These are phyloP conservation scores for Boloria euphrosyne DNA, from an alignment of 2,888 invertebrate genomes.

Conservation along the genomic window DNA sequence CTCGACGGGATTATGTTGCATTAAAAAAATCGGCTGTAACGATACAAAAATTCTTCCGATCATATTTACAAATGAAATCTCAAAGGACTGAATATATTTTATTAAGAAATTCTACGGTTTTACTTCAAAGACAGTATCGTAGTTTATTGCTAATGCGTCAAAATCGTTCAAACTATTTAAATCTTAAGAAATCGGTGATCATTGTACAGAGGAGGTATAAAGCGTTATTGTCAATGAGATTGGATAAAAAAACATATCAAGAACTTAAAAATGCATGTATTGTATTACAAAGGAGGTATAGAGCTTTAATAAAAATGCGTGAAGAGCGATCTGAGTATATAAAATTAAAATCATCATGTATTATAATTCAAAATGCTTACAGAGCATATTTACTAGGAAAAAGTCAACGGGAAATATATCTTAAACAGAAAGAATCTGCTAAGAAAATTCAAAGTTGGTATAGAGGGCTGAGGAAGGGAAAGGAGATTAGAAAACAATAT, in stretches of 20 bases:
- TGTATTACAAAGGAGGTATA: slow-evolving; percentile 66
- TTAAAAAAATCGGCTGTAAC: slow-evolving; percentile 52
- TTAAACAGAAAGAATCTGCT: slow-evolving; percentile 57
- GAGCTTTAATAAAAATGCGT: slow-evolving; percentile 64
- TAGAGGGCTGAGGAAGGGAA: slow-evolving; percentile 52
- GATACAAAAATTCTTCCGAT: slow-evolving; percentile 54
- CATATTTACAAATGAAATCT: slow-evolving; percentile 44
- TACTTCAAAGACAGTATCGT: slow-evolving; percentile 66
- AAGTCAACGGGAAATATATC: slow-evolving; percentile 52
- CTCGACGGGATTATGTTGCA: slow-evolving; percentile 49
- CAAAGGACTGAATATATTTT: slow-evolving; percentile 44
- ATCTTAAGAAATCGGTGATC: slow-evolving; percentile 53
- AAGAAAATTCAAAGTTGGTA: slow-evolving; percentile 66
- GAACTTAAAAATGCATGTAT: slow-evolving; percentile 43
- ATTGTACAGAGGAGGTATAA: slow-evolving; percentile 57
- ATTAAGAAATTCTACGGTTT: slow-evolving; percentile 50
- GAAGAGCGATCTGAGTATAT: slow-evolving; percentile 52
- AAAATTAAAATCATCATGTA: slow-evolving; percentile 53
- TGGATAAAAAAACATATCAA: slow-evolving; percentile 41
- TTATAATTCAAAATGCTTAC: slow-evolving; percentile 66
- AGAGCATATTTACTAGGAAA: slow-evolving; percentile 58
- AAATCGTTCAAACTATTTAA: slow-evolving; percentile 50
- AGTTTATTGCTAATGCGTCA: slow-evolving; percentile 60
- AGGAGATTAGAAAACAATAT: slow-evolving; percentile 52
- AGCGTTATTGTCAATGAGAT: slow-evolving; percentile 50